phyloP scores from a whole-genome alignment of 2,888 invertebrate genomes.

The Myopa tessellatipennis region DNA sequence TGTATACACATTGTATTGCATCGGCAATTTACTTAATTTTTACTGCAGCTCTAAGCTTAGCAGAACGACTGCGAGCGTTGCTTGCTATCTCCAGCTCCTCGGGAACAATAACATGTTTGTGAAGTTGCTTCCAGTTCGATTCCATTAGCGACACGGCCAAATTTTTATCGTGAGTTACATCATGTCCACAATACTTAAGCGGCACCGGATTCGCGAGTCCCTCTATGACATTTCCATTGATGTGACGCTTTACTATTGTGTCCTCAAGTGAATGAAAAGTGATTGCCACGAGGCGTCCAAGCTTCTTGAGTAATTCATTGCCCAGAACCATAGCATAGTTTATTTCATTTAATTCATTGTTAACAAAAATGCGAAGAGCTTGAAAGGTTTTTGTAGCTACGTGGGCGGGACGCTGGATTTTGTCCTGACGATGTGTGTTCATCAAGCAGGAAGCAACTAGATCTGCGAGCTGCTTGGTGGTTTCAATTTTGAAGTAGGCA shows the following conservation, averaged over 20 bases:
- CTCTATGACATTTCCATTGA: conserved; percentile 81
- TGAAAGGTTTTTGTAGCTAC: conserved; percentile 93
- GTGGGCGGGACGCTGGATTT: conserved; percentile 80
- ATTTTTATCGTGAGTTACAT: conserved; percentile 72
- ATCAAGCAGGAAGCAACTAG: conserved; percentile 75
- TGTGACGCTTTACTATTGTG: conserved; percentile 89
- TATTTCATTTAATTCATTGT: conserved; percentile 95
- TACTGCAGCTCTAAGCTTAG: conserved; percentile 85
- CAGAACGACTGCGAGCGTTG: conserved; percentile 90
- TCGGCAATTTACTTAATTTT: conserved; percentile 70
- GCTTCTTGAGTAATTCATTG: conserved; percentile 79
- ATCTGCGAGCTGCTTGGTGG: conserved; percentile 85
- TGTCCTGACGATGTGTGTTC: conserved; percentile 74
- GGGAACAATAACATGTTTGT: conserved; percentile 84
- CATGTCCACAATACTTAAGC: conserved; percentile 77
- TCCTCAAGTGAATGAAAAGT: conserved; percentile 96
- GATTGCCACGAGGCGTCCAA: conserved; percentile 83
- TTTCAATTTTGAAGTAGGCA: conserved; percentile 79
- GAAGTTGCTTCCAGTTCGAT: conserved; percentile 81
- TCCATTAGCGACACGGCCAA: conserved; percentile 74
- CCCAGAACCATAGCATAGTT: conserved; percentile 88
- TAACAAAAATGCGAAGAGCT: conserved; percentile 94
- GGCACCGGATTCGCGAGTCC: conserved; percentile 79
- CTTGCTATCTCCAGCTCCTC: conserved; percentile 77
- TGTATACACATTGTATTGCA: neutral